These are phyloP conservation scores for Caranx ignobilis DNA, from an alignment of 2,113 vertebrate species.

Conservation along the genomic window DNA sequence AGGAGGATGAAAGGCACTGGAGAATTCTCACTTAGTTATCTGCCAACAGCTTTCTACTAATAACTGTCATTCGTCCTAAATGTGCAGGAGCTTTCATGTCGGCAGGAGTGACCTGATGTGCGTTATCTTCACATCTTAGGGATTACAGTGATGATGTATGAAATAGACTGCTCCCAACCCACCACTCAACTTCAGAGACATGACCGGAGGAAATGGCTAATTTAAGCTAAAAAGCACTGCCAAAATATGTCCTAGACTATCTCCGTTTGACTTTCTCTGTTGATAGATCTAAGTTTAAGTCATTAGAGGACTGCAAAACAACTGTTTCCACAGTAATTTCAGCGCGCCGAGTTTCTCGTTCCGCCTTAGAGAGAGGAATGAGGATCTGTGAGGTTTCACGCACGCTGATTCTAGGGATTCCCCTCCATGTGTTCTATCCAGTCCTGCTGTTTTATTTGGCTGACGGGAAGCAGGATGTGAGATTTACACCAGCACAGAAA, in stretches of 20 bases:
- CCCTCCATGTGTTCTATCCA: constrained; percentile 59
- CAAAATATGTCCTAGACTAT: background rate
- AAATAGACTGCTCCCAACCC: constrained; percentile 20
- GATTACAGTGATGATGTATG: constrained; percentile 35
- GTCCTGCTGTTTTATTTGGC: constrained; percentile 71
- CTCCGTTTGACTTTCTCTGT: constrained; percentile 12
- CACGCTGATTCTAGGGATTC: constrained; percentile 62
- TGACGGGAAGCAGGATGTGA: constrained; percentile 73
- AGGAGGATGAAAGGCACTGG: constrained; percentile 69
- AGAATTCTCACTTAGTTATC: constrained; percentile 74
- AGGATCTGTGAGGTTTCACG: constrained; percentile 25
- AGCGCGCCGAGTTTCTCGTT: constrained; percentile 26
- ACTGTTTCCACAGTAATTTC: background rate
- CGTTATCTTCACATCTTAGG: constrained; percentile 50
- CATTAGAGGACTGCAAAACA: constrained; percentile 1
- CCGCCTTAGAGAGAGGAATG: constrained; percentile 15
- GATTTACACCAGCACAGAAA: constrained; percentile 67
- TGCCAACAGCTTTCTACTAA: constrained; percentile 71
- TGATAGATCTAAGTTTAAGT: constrained; percentile 8
- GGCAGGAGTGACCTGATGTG: constrained; percentile 42
- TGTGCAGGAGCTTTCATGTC: constrained; percentile 60
- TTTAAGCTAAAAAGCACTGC: constrained; percentile 6
- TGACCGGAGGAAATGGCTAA: constrained; percentile 36
- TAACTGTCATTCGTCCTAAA: constrained; percentile 74
- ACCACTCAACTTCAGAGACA: constrained; percentile 39